A percentile compares a stretch with the other conserved stretches of the same genome.
Conservation (phyloP, 2,797 vertebrate species). For the Oryzias dopingdopingensis region DNA sequence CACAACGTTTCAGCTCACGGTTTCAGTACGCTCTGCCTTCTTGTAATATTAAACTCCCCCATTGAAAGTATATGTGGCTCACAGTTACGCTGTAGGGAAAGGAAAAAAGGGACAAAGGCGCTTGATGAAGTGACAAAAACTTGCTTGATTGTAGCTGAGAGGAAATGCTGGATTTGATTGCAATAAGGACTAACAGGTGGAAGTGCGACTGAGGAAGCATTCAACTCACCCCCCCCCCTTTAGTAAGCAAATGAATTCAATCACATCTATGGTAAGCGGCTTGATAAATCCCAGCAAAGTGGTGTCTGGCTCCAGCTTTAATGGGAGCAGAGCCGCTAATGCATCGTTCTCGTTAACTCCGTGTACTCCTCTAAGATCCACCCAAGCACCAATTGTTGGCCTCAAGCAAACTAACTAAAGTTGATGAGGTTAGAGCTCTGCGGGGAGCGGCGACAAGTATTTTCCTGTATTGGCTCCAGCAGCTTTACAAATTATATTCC, state of each 20-base stretch:
- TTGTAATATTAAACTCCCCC: background rate
- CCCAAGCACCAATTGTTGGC: conserved; percentile 39
- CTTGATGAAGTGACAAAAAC: conserved; percentile 50
- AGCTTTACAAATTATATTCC: conserved; percentile 61
- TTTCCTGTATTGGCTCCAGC: conserved; percentile 32
- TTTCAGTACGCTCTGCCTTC: background rate
- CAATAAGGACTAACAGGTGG: conserved; percentile 62
- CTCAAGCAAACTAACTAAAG: conserved; percentile 57
- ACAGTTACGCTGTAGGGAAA: too few relatives aligned
- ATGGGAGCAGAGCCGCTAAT: conserved; percentile 55
- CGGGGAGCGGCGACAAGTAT: conserved; percentile 38
- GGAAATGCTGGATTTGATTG: conserved; percentile 49
- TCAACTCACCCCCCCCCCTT: conserved; percentile 51
- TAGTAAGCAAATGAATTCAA: conserved; percentile 71
- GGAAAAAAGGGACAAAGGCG: conserved; percentile 21
- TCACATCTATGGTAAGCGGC: conserved; percentile 57
- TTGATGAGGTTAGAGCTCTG: conserved; percentile 51
- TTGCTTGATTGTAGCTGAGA: conserved; percentile 50
- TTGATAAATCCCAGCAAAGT: conserved; percentile 64
- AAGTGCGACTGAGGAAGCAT: conserved; percentile 44
- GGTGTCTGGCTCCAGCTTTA: conserved; percentile 52
- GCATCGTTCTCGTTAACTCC: conserved; percentile 48
- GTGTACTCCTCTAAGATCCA: conserved; percentile 33
- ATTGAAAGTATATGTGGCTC: too few relatives aligned
- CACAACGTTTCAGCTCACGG: background rate